Percentiles rank a stretch among this genome's conserved stretches.
phyloP scores from a whole-genome alignment of 1,140 invertebrate genomes.

The Drosophila chauvacae region DNA sequence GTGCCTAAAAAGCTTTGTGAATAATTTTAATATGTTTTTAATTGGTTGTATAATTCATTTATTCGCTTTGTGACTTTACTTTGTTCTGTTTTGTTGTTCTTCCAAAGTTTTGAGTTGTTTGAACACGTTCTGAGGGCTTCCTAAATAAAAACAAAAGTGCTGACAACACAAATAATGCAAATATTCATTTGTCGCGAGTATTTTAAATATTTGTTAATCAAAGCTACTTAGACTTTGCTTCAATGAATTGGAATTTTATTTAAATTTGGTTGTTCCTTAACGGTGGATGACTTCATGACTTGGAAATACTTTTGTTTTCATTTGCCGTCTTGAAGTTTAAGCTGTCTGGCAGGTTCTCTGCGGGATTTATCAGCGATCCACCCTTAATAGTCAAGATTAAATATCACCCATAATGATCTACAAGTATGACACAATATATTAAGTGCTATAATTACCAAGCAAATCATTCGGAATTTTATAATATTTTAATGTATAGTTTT shows the following conservation, averaged over 20 bases:
- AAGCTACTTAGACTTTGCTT: constrained; percentile 7
- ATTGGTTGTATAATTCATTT: constrained; percentile 21
- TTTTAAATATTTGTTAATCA: constrained; percentile 7
- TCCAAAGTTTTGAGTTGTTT: constrained; percentile 6
- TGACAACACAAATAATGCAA: background rate
- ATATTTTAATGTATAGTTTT: constrained; percentile 8
- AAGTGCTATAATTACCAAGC: constrained; percentile 21
- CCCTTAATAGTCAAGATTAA: constrained; percentile 23
- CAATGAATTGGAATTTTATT: constrained; percentile 8
- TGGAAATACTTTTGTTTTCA: background rate
- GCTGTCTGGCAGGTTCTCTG: constrained; percentile 5
- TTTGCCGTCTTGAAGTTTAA: constrained; percentile 2
- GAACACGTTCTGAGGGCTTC: background rate
- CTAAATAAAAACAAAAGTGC: constrained; percentile 4
- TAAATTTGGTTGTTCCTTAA: constrained; percentile 7
- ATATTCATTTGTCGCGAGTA: background rate
- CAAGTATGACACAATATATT: constrained; percentile 21
- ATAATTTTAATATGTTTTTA: constrained; percentile 17
- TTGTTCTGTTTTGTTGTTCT: constrained; percentile 6
- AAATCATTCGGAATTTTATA: constrained; percentile 16
- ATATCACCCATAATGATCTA: constrained; percentile 19
- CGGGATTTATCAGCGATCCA: background rate
- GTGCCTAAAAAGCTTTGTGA: constrained; percentile 8
- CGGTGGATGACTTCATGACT: constrained; percentile 32
- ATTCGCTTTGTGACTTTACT: constrained; percentile 36